Conservation (phyloP, 2,888 invertebrate species). For the Cantharis lateralis region DNA sequence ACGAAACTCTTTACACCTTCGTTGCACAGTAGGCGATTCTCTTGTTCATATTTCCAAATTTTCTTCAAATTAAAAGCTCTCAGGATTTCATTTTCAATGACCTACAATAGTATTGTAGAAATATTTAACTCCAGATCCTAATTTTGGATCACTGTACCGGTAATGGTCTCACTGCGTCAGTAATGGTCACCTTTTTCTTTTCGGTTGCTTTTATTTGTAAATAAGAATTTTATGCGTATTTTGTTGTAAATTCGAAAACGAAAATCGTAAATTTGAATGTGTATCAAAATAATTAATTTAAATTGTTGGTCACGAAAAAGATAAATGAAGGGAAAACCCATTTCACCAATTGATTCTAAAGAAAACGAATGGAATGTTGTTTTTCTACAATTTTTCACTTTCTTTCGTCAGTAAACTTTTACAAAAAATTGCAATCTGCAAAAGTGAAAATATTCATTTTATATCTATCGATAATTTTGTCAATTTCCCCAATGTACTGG, state of each 20-base stretch:
- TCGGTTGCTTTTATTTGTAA: too few relatives aligned
- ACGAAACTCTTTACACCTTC: not conserved
- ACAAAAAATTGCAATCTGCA: not conserved
- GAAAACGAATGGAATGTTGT: not conserved
- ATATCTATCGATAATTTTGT: too few relatives aligned
- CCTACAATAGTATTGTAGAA: not conserved
- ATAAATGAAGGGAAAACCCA: not conserved
- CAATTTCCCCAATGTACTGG: too few relatives aligned
- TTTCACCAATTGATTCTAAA: not conserved
- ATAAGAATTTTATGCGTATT: too few relatives aligned
- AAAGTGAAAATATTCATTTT: not conserved
- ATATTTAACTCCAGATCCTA: too few relatives aligned
- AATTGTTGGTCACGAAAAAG: not conserved
- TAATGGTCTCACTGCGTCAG: too few relatives aligned
- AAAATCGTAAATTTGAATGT: not conserved
- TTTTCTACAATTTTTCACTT: not conserved
- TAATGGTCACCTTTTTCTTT: too few relatives aligned
- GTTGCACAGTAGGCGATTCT: not conserved
- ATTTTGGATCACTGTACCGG: too few relatives aligned
- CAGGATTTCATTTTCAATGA: not conserved
- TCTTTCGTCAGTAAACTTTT: not conserved
- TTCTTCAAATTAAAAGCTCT: not conserved
- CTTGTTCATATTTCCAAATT: not conserved
- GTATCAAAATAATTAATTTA: not conserved
- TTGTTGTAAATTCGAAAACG: not conserved